Evolutionary conservation across 2,888 invertebrate genomes (phyloP), one percentile per base, ranked within the genome.

Genomic region (Sarcophaga subvicina): DNA sequence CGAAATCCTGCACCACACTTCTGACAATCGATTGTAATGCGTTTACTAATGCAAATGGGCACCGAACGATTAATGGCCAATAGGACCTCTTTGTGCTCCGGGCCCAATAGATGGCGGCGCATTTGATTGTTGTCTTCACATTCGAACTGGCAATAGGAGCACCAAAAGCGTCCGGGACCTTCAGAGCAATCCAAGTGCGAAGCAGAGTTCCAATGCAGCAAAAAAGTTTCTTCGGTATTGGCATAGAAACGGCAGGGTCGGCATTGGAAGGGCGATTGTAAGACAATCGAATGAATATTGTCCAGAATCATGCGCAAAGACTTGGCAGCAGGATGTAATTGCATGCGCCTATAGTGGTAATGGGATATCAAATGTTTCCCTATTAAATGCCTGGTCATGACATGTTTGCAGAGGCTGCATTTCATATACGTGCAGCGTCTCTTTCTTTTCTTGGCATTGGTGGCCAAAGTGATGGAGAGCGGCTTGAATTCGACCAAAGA

Each of bases 281-380:
- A 94, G 8, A 97, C 96, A 87, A 98, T 96, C 83, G 96, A 95
- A 88, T 95, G 95, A 91, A 98, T 97, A 92, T 98, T 96, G 77
- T 96, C 95, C 54, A 98, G 94, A 76, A 98, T 95, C 90, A 97
- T 94, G 76, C 95, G 94, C 86, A 95, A 95, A 11, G 95, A 94
- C 12, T 95, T 94, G 47, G 94, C 94, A 4, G 94, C 94, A 4
- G 95, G 94, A 86, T 94, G 94, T 67, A 94, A 94, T 75, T 95
- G 95, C 86, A 96, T 95, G 91, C 96, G 96, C 85, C 97, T 95
- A 90, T 96, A 97, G 93, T 98, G 98, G 92, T 96, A 97, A 91
- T 97, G 97, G 1, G 97, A 97, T 89, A 98, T 96, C 85, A 98
- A 94, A 94, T 97, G 97, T 91, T 97, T 97, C 62, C 97, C 97